Base-by-base conservation (phyloP, 1,140 invertebrate species). In the Plodia interpunctella region DNA sequence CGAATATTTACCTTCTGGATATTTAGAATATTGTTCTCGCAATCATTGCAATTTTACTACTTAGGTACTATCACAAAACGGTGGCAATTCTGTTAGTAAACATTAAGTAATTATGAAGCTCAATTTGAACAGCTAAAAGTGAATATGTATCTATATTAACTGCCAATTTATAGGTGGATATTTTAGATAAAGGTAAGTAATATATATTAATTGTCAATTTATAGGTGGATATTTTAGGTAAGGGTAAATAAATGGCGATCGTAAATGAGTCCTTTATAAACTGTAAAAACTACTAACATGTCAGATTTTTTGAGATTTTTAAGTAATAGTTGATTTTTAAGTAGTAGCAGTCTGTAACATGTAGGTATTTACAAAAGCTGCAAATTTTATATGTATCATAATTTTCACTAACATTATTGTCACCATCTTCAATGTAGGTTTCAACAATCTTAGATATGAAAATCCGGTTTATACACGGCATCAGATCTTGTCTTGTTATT, bases 21-120 rank as follows among this genome's bases (percentile, higher is more conserved):
- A 68, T 77, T 76, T 71, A 73, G 66, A 76, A 72, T 73, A 70
- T 65, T 63, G 25, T 69, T 66, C 64, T 61, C 59, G 54, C 19
- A 53, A 53, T 53, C 15, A 53, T 44, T 15, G 15, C n/a, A 15
- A 65, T 62, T 32, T 1, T 72, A 74, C 63, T 70, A 63, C 63
- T 71, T 66, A 65, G 35, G 49, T 50, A 53, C 51, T 64, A 59
- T 57, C 32, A 50, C 59, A 53, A 53, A 44, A 44, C 15, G 15
- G 38, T 44, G 38, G 2, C 38, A 44, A 44, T 44, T 15, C 38
- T 44, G 38, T 44, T 44, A 44, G 38, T n/a, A n/a, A 44, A 44
- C n/a, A 44, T 2, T 10, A n/a, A n/a, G n/a, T 15, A 44, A 38
- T 4, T 0, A n/a, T 15, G 21, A 6, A 25, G 21, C 21, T 44